Evolutionary conservation across 2,888 invertebrate genomes (phyloP).

Genomic region (Lissocephala sabroskyi): DNA sequence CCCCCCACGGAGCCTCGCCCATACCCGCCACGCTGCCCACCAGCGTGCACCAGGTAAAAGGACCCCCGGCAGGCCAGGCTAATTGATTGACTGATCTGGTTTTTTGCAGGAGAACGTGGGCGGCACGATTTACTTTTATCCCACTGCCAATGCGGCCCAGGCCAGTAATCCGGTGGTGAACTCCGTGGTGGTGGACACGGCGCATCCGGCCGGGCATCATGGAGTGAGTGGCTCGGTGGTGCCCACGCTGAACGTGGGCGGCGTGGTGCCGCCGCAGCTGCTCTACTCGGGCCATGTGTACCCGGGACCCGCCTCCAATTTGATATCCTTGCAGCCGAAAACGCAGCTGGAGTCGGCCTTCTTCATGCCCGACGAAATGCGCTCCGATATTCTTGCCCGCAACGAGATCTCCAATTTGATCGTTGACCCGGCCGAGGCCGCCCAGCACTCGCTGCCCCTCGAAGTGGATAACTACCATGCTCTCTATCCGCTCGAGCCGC

Average conservation of each 20-base stretch:
- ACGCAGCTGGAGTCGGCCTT: constrained; percentile 77
- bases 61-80: no score
- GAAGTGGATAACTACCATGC: constrained; percentile 94
- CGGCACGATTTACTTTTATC: constrained; percentile 95
- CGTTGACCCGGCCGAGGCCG: constrained; percentile 79
- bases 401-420: constrained; percentile 75
- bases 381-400: constrained; percentile 72
- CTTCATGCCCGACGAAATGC: constrained; percentile 89
- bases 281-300: constrained; percentile 71
- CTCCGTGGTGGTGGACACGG: constrained; percentile 56
- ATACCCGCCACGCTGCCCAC: constrained; percentile 69
- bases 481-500: constrained; percentile 86
- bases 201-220: constrained; percentile 54
- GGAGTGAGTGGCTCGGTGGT: constrained; percentile 37
- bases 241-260: constrained; percentile 52
- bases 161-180: constrained; percentile 66
- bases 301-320: constrained; percentile 72
- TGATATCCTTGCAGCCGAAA: constrained; percentile 71
- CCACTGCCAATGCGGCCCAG: constrained; percentile 76
- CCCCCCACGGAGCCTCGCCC: constrained; percentile 74
- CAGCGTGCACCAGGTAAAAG: constrained; percentile 71
- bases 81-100: no score
- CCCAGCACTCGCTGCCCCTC: constrained; percentile 77
- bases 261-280: no score
- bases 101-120: constrained; percentile 90